phyloP scores from a whole-genome alignment of 2,113 vertebrate genomes.

The Peromyscus leucopus region DNA sequence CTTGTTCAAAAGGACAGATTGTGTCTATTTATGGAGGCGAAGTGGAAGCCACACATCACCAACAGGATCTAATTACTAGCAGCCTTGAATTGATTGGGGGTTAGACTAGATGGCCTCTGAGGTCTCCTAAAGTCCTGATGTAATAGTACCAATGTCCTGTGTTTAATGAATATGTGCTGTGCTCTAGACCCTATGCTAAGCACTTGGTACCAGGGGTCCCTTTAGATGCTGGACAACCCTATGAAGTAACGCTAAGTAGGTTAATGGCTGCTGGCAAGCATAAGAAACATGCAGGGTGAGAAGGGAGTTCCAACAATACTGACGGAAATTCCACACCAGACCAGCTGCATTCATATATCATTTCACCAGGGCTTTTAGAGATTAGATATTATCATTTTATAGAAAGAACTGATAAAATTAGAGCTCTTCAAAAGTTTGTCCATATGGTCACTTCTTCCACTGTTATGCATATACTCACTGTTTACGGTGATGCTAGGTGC shows the following conservation, averaged over 20 bases:
- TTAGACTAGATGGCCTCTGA: conserved; percentile 34
- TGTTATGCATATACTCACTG: neutral
- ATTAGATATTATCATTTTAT: neutral
- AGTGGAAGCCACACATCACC: neutral
- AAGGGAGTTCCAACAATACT: neutral
- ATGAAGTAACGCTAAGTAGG: conserved; percentile 1
- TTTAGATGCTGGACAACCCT: neutral
- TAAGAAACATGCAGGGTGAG: neutral
- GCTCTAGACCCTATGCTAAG: neutral
- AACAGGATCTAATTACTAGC: conserved; percentile 24
- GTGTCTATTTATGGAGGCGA: conserved; percentile 27
- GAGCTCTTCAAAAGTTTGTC: neutral
- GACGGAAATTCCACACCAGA: neutral
- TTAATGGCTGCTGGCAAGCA: neutral
- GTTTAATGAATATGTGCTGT: conserved; percentile 57
- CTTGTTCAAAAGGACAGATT: neutral
- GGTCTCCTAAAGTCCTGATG: neutral
- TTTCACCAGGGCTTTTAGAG: neutral
- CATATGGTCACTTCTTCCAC: neutral
- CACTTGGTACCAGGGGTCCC: neutral
- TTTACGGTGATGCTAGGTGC: neutral
- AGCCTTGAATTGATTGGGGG: neutral
- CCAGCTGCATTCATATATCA: neutral
- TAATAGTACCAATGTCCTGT: neutral
- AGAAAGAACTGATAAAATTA: conserved; percentile 30